phyloP scores from a whole-genome alignment of 2,888 invertebrate genomes.

The Aphodius granarius region DNA sequence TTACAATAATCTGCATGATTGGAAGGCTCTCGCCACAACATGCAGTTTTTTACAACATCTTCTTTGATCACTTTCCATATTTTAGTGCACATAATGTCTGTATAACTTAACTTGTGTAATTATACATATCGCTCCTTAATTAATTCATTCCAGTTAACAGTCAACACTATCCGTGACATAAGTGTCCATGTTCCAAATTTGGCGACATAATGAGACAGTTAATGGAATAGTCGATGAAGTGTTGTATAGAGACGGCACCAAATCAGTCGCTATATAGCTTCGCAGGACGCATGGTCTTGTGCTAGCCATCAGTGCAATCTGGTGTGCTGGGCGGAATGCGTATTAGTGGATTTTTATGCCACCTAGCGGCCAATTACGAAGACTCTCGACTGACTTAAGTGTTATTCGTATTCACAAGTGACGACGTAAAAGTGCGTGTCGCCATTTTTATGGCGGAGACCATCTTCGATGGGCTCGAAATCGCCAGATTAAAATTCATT shows the following conservation, averaged over 20 bases:
- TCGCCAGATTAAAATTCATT: not conserved
- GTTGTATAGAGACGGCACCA: not conserved
- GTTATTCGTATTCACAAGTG: not conserved
- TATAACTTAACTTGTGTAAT: too few species aligned
- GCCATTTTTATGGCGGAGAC: constrained; percentile 7
- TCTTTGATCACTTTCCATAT: too few species aligned
- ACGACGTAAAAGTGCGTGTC: not conserved
- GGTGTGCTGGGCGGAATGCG: not conserved
- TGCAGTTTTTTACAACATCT: too few species aligned
- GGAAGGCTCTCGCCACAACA: too few species aligned
- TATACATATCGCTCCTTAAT: not conserved
- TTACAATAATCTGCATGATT: too few species aligned
- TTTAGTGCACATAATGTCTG: too few species aligned
- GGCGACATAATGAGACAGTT: not conserved
- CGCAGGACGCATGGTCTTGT: not conserved
- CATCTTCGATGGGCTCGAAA: not conserved
- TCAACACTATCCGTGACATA: constrained; percentile 1
- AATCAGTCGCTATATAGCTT: not conserved
- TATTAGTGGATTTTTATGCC: not conserved
- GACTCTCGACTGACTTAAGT: not conserved
- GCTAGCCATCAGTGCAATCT: not conserved
- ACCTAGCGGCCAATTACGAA: constrained; percentile 7
- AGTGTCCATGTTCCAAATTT: constrained; percentile 1
- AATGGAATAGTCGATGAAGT: not conserved
- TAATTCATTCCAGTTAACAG: constrained; percentile 8